Percentiles rank a stretch among this genome's conserved stretches.
Conservation (phyloP, 2,888 invertebrate genomes). For the Saturnia pavonia region DNA sequence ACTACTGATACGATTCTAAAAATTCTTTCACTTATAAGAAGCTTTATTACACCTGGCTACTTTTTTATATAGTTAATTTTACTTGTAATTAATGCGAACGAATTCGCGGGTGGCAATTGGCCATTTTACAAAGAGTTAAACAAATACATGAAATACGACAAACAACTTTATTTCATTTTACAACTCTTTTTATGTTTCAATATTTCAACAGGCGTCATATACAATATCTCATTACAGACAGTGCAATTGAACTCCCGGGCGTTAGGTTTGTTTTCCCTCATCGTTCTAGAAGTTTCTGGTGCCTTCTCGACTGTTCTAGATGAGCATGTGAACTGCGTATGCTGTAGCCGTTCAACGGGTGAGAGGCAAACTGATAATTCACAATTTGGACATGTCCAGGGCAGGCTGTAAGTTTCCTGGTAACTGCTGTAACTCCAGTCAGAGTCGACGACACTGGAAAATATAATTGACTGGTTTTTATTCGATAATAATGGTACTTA, state of each 20-base stretch:
- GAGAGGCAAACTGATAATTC: slow-evolving; percentile 82
- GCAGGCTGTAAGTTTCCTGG: slow-evolving; percentile 81
- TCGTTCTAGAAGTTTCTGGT: slow-evolving; percentile 47
- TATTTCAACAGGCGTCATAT: slow-evolving; percentile 91
- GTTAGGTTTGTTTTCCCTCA: slow-evolving; percentile 75
- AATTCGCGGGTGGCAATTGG: no score
- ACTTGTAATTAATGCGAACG: no score
- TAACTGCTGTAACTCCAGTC: slow-evolving; percentile 86
- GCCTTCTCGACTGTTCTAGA: slow-evolving; percentile 52
- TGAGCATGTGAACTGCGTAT: slow-evolving; percentile 81
- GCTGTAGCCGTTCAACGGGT: slow-evolving; percentile 88
- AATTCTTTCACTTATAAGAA: no score
- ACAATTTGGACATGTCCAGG: slow-evolving; percentile 90
- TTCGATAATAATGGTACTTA: no score
- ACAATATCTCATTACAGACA: slow-evolving; percentile 85
- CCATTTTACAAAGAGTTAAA: no score
- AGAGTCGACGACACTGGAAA: slow-evolving; percentile 83
- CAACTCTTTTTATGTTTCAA: slow-evolving; percentile 90
- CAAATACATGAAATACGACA: neutral
- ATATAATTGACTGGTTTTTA: neutral
- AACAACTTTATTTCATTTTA: slow-evolving; percentile 52
- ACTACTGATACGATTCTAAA: no score
- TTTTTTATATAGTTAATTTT: no score
- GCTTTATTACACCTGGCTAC: no score
- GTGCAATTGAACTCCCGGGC: slow-evolving; percentile 86